These are phyloP conservation scores for Acanthosepion lycidas DNA, from an alignment of 2,888 invertebrate species.

Conservation along the genomic window DNA sequence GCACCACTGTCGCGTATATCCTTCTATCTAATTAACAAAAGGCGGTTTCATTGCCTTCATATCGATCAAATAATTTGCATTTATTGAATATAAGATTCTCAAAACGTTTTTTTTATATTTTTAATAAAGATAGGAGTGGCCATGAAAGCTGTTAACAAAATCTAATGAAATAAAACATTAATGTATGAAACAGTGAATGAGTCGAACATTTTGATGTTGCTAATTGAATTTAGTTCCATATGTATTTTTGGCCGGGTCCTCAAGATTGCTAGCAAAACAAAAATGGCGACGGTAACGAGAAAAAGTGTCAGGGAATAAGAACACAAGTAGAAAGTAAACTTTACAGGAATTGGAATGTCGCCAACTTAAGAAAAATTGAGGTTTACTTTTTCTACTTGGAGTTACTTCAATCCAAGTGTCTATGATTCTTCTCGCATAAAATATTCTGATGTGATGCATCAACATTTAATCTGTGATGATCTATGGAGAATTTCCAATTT, in stretches of 20 bases:
- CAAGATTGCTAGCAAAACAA: not conserved
- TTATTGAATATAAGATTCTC: not conserved
- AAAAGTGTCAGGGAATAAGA: too few species aligned
- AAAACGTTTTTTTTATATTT: not conserved
- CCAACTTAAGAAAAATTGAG: too few species aligned
- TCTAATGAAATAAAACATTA: not conserved
- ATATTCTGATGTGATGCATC: too few species aligned
- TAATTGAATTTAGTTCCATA: not conserved
- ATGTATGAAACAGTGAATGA: not conserved
- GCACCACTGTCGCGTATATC: not conserved
- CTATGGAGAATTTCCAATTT: too few species aligned
- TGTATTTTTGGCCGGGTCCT: not conserved
- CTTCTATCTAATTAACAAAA: not conserved
- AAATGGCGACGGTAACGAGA: not conserved
- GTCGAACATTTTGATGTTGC: not conserved
- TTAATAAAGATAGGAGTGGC: not conserved
- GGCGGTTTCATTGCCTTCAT: not conserved
- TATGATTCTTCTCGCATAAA: too few species aligned
- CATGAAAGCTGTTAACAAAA: not conserved
- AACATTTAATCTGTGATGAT: too few species aligned
- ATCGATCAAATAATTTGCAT: not conserved
- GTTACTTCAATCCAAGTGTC: too few species aligned
- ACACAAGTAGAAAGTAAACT: too few species aligned
- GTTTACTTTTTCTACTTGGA: too few species aligned
- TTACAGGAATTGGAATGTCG: too few species aligned